Percentiles rank a stretch among this genome's conserved stretches.
phyloP scores from a whole-genome alignment of 2,797 vertebrate species.

The Falco cherrug region DNA sequence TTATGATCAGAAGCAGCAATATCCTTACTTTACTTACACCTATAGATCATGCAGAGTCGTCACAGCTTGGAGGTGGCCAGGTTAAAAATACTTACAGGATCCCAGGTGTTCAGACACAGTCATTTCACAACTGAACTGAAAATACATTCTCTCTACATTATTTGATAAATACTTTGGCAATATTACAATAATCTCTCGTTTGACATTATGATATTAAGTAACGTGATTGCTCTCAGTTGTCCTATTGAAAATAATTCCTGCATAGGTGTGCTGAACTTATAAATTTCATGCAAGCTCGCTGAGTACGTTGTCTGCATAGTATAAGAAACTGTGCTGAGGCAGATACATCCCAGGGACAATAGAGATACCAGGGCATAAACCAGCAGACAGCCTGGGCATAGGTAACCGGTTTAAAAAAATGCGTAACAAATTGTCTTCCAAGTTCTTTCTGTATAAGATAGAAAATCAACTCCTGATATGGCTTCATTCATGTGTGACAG shows the following conservation, averaged over 20 bases:
- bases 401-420: background rate
- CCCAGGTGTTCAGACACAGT: background rate
- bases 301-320: background rate
- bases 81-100: background rate
- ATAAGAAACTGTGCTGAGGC: background rate
- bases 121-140: background rate
- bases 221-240: background rate
- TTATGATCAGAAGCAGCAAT: background rate
- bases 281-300: background rate
- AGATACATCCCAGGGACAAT: background rate
- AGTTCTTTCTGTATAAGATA: background rate
- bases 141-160: background rate
- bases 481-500: slow-evolving; percentile 1
- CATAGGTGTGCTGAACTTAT: background rate
- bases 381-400: background rate
- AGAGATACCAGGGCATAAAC: background rate
- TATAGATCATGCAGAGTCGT: background rate
- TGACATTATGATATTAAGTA: background rate
- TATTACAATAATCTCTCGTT: background rate
- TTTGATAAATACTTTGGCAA: background rate
- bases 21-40: background rate
- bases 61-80: background rate
- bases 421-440: background rate
- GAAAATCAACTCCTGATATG: background rate
- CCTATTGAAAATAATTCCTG: background rate